Percentiles rank a stretch among this genome's conserved stretches.
Conservation (phyloP, 2,888 invertebrate species). For the Stenoptilia bipunctidactyla region DNA sequence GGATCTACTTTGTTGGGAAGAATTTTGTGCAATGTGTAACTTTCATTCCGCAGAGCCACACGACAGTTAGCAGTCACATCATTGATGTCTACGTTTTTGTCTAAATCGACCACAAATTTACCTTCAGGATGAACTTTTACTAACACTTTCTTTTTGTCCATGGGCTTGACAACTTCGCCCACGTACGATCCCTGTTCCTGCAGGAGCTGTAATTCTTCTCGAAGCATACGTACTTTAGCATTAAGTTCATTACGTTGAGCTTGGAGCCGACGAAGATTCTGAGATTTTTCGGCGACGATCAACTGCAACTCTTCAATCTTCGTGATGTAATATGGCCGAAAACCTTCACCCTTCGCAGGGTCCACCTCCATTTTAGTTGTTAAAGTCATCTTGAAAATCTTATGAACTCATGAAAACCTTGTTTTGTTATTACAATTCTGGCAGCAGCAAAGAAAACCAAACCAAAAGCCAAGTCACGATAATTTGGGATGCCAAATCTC, state of each 20-base stretch:
- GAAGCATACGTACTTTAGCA: constrained; percentile 97
- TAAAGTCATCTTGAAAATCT: constrained; percentile 41
- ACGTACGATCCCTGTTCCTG: constrained; percentile 99
- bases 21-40: constrained; percentile 98
- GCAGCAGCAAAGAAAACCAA: constrained; percentile 6
- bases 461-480: too few relatives aligned
- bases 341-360: constrained; percentile 84
- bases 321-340: constrained; percentile 96
- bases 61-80: constrained; percentile 98
- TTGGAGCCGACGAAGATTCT: constrained; percentile 95
- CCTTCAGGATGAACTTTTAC: constrained; percentile 99
- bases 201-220: constrained; percentile 96
- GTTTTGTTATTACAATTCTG: constrained; percentile 2
- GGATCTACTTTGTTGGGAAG: constrained; percentile 99
- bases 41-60: constrained; percentile 97
- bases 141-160: constrained; percentile 99
- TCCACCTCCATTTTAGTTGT: constrained; percentile 79
- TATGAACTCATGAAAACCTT: constrained; percentile 15
- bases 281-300: constrained; percentile 96
- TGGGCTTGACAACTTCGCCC: constrained; percentile 99
- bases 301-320: constrained; percentile 98
- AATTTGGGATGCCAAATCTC: too few relatives aligned
- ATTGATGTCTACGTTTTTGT: constrained; percentile 98
- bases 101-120: constrained; percentile 98
- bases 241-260: constrained; percentile 99